Evolutionary conservation across 2,888 invertebrate genomes (phyloP), one percentile per base, ranked within the genome.

Genomic region (Drosophila sordidapex): DNA sequence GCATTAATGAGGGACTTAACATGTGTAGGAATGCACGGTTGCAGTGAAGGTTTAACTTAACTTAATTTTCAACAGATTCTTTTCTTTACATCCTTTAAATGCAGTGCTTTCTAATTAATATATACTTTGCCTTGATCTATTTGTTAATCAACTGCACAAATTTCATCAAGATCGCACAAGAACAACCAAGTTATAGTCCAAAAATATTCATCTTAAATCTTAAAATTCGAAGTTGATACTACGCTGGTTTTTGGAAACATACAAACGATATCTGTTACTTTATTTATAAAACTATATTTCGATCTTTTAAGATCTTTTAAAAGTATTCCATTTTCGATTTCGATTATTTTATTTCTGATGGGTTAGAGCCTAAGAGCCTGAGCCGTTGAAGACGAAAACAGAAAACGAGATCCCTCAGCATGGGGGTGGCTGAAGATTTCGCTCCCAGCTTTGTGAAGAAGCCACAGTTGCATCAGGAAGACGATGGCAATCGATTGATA

Each of bases 401-500:
- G 7, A 40, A 46, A 72, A 66, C 71, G 70, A 78, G 25, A 76
- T 53, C 70, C 63, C 82, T 89, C 89, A 90, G 89, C 87, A 93
- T 93, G 93, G 93, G 93, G 88, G 93, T 93, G 91, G 92, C 93
- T 89, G 98, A 98, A 94, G 98, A 98, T 94, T 97, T 98, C 95
- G 98, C 99, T 94, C 99, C 99, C 94, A 98, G 98, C 95, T 99
- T 99, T 95, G 98, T 98, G 88, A 98, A 98, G 95, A 99, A 99
- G 96, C 99, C 99, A 83, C 97, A 98, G 94, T 95, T 99, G 91
- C 95, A 98, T 87, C 98, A 99, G 94, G 99, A 99, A 93, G 98
- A 98, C 93, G 98, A 98, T 93, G 98, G 98, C 91, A 98, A 98
- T 94, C 96, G 97, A 92, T 95, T 98, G 92, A 96, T 98, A 91